Evolutionary conservation across 2,797 vertebrate genomes (phyloP).

Genomic region (Holocentrus rufus): DNA sequence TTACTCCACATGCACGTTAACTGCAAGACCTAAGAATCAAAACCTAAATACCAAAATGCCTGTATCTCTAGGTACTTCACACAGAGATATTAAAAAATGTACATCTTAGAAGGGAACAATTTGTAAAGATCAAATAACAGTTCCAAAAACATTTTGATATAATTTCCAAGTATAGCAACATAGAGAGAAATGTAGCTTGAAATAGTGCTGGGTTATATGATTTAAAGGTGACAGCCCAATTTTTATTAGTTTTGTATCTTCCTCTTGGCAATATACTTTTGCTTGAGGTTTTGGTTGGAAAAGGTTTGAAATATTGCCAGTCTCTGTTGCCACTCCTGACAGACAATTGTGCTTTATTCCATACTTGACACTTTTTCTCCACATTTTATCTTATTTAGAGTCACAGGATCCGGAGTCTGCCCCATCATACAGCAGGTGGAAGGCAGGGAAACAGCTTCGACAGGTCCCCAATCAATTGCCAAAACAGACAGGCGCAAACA

Average conservation of each 20-base stretch:
- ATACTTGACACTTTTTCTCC: conserved; percentile 11
- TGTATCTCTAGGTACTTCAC: background rate
- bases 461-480: background rate
- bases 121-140: conserved; percentile 20
- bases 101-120: conserved; percentile 1
- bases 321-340: conserved; percentile 1
- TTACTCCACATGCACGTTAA: conserved; percentile 18
- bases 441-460: background rate
- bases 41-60: too few relatives aligned
- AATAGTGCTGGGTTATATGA: conserved; percentile 21
- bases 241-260: conserved; percentile 18
- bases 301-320: background rate
- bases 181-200: conserved; percentile 18
- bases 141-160: conserved; percentile 19
- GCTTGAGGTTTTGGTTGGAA: conserved; percentile 34
- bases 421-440: background rate
- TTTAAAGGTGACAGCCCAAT: conserved; percentile 28
- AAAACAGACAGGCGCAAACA: conserved; percentile 6
- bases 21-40: too few relatives aligned
- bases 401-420: background rate
- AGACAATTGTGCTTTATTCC: conserved; percentile 13
- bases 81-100: background rate
- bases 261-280: conserved; percentile 29
- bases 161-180: conserved; percentile 15
- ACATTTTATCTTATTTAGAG: conserved; percentile 19